These are phyloP conservation scores for Scophthalmus maximus DNA, from an alignment of 2,113 vertebrate genomes.

Conservation along the genomic window DNA sequence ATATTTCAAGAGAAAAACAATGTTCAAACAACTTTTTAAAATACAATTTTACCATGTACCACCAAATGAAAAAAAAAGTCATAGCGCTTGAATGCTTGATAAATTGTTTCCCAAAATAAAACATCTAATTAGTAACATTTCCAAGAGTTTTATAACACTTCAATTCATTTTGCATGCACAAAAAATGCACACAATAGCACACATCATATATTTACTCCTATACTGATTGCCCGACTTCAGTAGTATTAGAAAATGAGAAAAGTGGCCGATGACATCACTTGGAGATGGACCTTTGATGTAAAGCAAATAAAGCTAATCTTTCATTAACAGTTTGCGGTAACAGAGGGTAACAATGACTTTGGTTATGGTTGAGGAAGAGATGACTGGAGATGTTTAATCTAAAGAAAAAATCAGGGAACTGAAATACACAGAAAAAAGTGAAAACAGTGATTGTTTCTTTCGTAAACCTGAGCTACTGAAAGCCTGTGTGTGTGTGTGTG, in stretches of 20 bases:
- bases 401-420: neutral
- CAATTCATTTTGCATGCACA: slow-evolving; percentile 67
- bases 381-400: slow-evolving; percentile 18
- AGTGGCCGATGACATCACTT: slow-evolving; percentile 23
- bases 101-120: slow-evolving; percentile 70
- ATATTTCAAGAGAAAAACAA: slow-evolving; percentile 40
- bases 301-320: too few relatives aligned
- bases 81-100: slow-evolving; percentile 58
- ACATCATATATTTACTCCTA: slow-evolving; percentile 72
- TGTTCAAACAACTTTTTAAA: slow-evolving; percentile 56
- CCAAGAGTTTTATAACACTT: slow-evolving; percentile 65
- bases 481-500: slow-evolving; percentile 21
- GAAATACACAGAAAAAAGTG: slow-evolving; percentile 9
- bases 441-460: slow-evolving; percentile 5
- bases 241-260: slow-evolving; percentile 82
- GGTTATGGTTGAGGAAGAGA: neutral
- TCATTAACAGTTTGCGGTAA: too few relatives aligned
- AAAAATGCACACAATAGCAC: slow-evolving; percentile 71
- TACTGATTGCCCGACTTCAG: slow-evolving; percentile 83
- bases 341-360: too few relatives aligned
- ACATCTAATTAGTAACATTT: slow-evolving; percentile 72
- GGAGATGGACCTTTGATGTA: neutral
- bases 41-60: slow-evolving; percentile 48
- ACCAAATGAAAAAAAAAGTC: slow-evolving; percentile 49
- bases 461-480: slow-evolving; percentile 62